Evolutionary conservation across 2,797 vertebrate genomes (phyloP).

Genomic region (Cheirogaleus major): DNA sequence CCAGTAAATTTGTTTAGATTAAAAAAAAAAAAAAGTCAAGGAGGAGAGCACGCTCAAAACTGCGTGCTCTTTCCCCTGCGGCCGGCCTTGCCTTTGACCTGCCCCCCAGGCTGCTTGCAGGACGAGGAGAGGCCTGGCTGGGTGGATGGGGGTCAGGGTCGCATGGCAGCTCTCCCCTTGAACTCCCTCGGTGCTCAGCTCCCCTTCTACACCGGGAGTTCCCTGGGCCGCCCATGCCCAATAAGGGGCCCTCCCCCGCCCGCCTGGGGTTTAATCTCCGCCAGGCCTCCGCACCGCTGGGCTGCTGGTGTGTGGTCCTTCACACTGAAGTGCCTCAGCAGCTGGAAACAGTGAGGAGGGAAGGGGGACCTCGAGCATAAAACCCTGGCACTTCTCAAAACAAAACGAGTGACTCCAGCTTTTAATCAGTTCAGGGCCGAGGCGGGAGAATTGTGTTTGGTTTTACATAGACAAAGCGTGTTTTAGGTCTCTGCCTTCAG

Average conservation of each 20-base stretch:
- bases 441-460: conserved; percentile 60
- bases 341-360: conserved; percentile 85
- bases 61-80: too few relatives aligned
- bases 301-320: conserved; percentile 88
- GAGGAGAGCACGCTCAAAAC: background rate
- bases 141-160: background rate
- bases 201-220: conserved; percentile 52
- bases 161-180: background rate
- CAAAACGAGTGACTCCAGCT: conserved; percentile 71
- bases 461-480: conserved; percentile 54
- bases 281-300: conserved; percentile 79
- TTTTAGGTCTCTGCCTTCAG: conserved; percentile 30
- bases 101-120: background rate
- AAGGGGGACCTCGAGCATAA: conserved; percentile 58
- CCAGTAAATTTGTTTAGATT: conserved; percentile 47
- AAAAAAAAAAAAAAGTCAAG: background rate
- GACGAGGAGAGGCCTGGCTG: background rate
- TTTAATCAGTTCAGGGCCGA: conserved; percentile 73
- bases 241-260: conserved; percentile 51
- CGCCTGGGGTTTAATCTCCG: conserved; percentile 82
- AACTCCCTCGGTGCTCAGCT: conserved; percentile 33
- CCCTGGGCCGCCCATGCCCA: conserved; percentile 61
- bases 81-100: background rate
- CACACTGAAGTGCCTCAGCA: conserved; percentile 83
- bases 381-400: conserved; percentile 77